Evolutionary conservation across 1,140 invertebrate species (phyloP).

Genomic region (Calosoma granatense): DNA sequence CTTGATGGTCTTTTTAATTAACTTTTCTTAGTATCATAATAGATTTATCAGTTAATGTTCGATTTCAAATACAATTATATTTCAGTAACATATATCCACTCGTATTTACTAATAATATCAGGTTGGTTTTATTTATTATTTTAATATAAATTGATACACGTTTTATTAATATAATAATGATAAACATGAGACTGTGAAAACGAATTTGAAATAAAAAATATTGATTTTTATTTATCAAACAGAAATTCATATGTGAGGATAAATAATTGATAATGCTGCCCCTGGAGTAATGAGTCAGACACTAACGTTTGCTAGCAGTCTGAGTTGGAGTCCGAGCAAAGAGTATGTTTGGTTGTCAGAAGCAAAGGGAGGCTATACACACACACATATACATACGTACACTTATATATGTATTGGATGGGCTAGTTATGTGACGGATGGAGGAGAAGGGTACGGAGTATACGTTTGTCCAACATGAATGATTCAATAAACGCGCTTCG

Average conservation of each 20-base stretch:
- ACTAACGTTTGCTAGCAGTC: background rate
- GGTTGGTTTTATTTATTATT: too few species aligned
- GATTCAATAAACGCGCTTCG: background rate
- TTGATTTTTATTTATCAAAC: constrained; percentile 1
- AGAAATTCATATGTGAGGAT: background rate
- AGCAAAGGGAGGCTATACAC: background rate
- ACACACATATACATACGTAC: too few species aligned
- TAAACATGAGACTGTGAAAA: too few species aligned
- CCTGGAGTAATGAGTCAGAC: constrained; percentile 6
- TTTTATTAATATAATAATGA: too few species aligned
- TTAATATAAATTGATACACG: too few species aligned
- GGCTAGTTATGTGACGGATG: background rate
- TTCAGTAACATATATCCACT: too few species aligned
- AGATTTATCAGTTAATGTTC: too few species aligned
- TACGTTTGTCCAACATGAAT: background rate
- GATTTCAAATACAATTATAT: too few species aligned
- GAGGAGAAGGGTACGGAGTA: background rate
- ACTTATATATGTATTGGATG: too few species aligned
- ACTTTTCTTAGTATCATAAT: too few species aligned
- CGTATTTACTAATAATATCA: too few species aligned
- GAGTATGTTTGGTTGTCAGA: background rate
- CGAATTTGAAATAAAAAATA: background rate
- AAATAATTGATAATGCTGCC: background rate
- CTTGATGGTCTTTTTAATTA: too few species aligned
- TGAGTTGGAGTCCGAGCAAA: background rate